phyloP scores from a whole-genome alignment of 2,113 vertebrate genomes.

The Sterna hirundo region DNA sequence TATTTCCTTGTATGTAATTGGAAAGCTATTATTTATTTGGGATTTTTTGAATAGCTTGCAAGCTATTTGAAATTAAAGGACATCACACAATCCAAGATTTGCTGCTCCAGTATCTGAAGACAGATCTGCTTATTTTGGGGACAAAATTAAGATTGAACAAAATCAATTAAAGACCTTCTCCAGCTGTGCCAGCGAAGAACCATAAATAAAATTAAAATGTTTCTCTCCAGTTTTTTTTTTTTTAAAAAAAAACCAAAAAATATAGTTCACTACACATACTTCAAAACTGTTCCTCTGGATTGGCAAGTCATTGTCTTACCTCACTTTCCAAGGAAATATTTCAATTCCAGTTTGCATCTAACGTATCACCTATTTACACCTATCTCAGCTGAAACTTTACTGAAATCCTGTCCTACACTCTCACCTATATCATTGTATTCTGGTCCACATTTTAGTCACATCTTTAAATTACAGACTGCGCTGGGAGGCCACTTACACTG shows the following conservation, averaged over 20 bases:
- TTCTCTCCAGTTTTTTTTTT: neutral
- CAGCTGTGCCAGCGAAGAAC: conserved; percentile 7
- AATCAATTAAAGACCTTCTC: neutral
- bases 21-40: neutral
- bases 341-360: neutral
- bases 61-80: conserved; percentile 5
- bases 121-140: neutral
- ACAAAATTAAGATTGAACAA: conserved; percentile 22
- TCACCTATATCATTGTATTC: neutral
- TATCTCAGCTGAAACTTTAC: neutral
- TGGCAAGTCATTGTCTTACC: neutral
- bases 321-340: neutral
- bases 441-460: neutral
- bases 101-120: neutral
- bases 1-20: neutral
- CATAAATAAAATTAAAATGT: conserved; percentile 7
- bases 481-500: neutral
- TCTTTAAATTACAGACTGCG: neutral
- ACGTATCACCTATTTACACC: neutral
- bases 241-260: neutral
- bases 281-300: neutral
- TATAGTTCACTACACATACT: neutral
- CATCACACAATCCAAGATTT: neutral
- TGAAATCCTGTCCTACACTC: neutral
- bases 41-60: conserved; percentile 26